Conservation (phyloP, 2,113 vertebrate species). For the Cygnus atratus region DNA sequence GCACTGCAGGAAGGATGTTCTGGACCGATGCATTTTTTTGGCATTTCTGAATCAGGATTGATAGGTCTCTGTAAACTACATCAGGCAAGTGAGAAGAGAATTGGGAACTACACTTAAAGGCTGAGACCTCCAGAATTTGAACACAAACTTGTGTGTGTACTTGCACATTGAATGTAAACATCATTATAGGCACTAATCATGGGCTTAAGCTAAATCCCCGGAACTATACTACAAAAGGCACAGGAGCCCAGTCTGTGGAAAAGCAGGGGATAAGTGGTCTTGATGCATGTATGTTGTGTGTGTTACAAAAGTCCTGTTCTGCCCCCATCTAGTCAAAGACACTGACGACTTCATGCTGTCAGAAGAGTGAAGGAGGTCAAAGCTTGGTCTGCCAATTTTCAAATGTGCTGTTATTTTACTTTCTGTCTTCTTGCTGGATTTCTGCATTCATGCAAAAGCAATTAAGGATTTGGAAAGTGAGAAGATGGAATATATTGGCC, state of each 20-base stretch:
- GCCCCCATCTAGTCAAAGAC: not conserved
- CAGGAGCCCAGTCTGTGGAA: not conserved
- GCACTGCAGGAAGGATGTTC: not conserved
- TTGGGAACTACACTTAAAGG: not conserved
- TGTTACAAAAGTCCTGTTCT: not conserved
- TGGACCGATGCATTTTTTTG: not conserved
- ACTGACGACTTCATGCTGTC: not conserved
- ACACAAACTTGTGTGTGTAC: not conserved
- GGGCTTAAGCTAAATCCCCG: not conserved
- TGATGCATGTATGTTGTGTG: not conserved
- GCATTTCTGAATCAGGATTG: not conserved
- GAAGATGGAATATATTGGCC: not conserved
- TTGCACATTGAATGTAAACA: not conserved
- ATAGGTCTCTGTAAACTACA: not conserved
- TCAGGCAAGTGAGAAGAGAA: not conserved
- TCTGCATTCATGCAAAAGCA: conserved; percentile 3
- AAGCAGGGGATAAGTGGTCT: not conserved
- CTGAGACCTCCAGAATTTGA: not conserved
- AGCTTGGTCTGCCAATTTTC: not conserved
- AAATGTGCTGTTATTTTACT: not conserved
- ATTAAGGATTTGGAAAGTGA: not conserved
- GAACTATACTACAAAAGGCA: not conserved
- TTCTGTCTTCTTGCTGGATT: not conserved
- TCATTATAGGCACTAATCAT: not conserved
- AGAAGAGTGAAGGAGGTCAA: not conserved